Base-by-base conservation (phyloP, 2,113 vertebrate species). In the Ptyas mucosa region DNA sequence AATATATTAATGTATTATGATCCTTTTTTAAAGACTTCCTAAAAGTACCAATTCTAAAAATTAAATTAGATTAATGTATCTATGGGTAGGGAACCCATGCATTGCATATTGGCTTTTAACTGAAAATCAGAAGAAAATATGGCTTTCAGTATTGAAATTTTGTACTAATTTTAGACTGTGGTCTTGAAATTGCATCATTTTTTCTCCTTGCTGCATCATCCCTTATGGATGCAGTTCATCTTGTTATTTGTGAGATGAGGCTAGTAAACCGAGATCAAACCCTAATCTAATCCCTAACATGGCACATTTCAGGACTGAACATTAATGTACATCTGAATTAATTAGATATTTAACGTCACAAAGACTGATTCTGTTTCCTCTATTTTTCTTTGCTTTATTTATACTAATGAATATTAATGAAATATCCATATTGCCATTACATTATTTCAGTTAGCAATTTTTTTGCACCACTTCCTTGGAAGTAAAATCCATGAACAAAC, bases 71-170 rank as follows among this genome's bases (percentile, higher is more conserved):
- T 10, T 89, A 7, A 58, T 61, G 85, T 46, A 46, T 10, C 4
- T 92, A 21, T 34, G 69, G n/a, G 69, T 34, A 39, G 34, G 15
- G 7, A 81, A 51, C 43, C 0, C 3, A 39, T 57, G 0, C 69
- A 93, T 93, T 64, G 61, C 91, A 54, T 51, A 49, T 12, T 93
- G 2, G 6, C 53, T 96, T 93, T 89, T 95, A 11, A 90, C 3
- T 89, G 92, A 89, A 18, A 88, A 57, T 54, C 54, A 52, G 14
- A 9, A 88, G 11, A 95, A 89, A 90, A 91, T 23, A 87, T 89
- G 87, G 87, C 90, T 94, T 96, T 81, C 93, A 91, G 91, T 92
- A 91, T 12, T 53, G 91, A 93, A 51, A 93, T 81, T 88, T 11
- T 95, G 93, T 90, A 95, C 90, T 92, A 94, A 61, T 90, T 96